Evolutionary conservation across 2,113 vertebrate genomes (phyloP).

Genomic region (Hippopotamus amphibius): DNA sequence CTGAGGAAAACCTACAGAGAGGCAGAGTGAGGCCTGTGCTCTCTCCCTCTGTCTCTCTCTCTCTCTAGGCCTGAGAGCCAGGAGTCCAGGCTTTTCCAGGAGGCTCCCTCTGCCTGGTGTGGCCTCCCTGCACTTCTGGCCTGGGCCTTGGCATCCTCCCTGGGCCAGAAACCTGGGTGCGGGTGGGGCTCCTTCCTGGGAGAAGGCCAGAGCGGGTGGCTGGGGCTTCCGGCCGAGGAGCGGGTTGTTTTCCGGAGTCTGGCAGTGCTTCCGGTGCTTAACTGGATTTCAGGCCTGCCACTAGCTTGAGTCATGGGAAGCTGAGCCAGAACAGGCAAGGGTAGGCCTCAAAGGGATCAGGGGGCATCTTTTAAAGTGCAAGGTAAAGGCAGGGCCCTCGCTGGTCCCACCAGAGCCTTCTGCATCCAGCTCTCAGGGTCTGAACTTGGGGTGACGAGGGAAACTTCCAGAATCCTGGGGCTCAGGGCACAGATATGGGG

Average conservation of each 20-base stretch:
- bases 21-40: fast-evolving
- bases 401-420: background rate
- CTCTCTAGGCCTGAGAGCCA: background rate
- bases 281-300: background rate
- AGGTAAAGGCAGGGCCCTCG: background rate
- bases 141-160: background rate
- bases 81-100: background rate
- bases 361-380: background rate
- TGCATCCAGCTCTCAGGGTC: background rate
- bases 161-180: background rate
- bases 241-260: background rate
- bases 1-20: background rate
- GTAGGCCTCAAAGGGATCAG: background rate
- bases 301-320: background rate
- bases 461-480: background rate
- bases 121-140: background rate
- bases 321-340: background rate
- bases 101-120: background rate
- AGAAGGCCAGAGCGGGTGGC: background rate
- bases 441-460: background rate
- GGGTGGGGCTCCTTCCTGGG: slow-evolving; percentile 20
- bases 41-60: background rate
- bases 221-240: background rate
- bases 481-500: background rate
- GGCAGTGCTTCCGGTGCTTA: background rate